Conservation (phyloP, 1,140 invertebrate species). For the Araneus ventricosus region DNA sequence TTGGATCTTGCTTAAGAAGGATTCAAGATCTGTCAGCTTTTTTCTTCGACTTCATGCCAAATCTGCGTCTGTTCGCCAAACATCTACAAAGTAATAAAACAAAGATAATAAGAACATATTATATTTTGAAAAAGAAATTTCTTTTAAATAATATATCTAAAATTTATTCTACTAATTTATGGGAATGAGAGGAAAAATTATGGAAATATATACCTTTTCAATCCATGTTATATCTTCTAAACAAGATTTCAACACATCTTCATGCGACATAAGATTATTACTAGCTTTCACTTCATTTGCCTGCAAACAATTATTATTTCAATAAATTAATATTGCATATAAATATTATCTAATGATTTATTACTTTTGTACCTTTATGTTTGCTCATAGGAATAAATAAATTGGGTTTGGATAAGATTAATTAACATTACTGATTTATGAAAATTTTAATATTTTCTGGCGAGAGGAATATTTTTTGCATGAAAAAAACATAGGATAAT, state of each 20-base stretch:
- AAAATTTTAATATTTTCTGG: no score
- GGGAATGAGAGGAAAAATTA: no score
- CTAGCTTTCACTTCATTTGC: slow-evolving; percentile 88
- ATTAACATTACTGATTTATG: background rate
- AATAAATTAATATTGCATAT: background rate
- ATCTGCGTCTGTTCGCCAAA: slow-evolving; percentile 88
- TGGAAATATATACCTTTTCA: slow-evolving; percentile 85
- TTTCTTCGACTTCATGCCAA: slow-evolving; percentile 88
- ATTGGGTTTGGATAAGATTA: background rate
- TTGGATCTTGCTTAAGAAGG: slow-evolving; percentile 1
- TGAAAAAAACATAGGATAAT: no score
- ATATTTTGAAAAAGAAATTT: no score
- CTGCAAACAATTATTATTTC: slow-evolving; percentile 79
- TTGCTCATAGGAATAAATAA: no score
- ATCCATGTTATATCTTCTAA: slow-evolving; percentile 91
- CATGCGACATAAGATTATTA: slow-evolving; percentile 89
- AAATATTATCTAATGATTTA: background rate
- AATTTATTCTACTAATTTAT: background rate
- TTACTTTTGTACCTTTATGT: background rate
- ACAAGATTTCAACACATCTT: slow-evolving; percentile 78
- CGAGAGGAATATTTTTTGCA: no score
- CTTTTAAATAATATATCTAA: no score
- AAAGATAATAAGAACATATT: no score
- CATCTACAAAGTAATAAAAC: slow-evolving; percentile 81
- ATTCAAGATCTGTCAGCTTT: slow-evolving; percentile 57